These are phyloP conservation scores for Falco rusticolus DNA, from an alignment of 2,797 vertebrate genomes.

Conservation along the genomic window DNA sequence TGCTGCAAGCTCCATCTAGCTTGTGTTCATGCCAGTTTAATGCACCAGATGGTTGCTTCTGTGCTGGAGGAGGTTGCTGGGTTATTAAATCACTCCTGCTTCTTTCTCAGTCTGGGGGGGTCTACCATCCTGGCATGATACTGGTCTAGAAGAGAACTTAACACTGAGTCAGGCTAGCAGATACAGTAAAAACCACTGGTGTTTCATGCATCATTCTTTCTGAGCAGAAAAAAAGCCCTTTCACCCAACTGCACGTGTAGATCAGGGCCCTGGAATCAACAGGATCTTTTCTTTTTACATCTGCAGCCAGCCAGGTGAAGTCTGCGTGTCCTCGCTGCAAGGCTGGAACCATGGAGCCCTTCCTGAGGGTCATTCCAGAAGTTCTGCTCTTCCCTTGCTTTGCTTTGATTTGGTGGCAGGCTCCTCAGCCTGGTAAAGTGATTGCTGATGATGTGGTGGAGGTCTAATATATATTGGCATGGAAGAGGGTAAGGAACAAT, in stretches of 20 bases:
- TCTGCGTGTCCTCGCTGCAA: neutral
- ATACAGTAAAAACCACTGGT: neutral
- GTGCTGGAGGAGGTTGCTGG: neutral
- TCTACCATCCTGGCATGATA: neutral
- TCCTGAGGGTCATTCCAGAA: neutral
- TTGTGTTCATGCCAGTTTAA: neutral
- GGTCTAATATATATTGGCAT: neutral
- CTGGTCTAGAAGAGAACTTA: neutral
- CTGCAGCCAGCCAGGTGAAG: neutral
- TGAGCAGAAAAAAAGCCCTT: neutral
- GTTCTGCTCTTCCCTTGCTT: neutral
- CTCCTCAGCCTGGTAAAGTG: neutral
- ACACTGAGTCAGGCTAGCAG: neutral
- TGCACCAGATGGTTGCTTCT: neutral
- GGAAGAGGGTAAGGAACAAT: neutral
- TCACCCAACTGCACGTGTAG: fast-evolving
- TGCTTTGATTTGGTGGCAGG: neutral
- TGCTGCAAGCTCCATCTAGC: neutral
- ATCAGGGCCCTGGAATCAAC: neutral
- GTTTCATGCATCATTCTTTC: neutral
- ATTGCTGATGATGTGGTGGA: neutral
- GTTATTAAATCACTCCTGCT: neutral
- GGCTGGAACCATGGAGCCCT: neutral
- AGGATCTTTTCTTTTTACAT: neutral
- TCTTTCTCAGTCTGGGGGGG: neutral